phyloP scores from a whole-genome alignment of 2,888 invertebrate species.

The Adelphocoris suturalis region DNA sequence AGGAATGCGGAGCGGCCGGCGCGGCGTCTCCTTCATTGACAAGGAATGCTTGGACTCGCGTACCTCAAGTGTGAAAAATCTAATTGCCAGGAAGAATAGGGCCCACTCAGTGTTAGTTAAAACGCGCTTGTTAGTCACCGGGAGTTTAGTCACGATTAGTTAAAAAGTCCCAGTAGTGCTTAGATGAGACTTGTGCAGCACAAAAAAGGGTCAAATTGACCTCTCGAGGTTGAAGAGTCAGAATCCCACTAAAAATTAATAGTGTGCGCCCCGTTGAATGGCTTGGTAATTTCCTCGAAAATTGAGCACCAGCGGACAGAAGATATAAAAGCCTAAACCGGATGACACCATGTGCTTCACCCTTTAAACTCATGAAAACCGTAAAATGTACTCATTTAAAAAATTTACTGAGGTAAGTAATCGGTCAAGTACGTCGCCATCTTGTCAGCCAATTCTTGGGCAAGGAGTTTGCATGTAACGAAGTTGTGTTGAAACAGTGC shows the following conservation, averaged over 20 bases:
- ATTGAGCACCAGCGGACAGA: no score
- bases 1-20: constrained; percentile 66
- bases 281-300: no score
- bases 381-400: no score
- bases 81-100: constrained; percentile 36
- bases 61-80: constrained; percentile 22
- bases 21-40: constrained; percentile 64
- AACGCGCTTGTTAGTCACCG: not conserved
- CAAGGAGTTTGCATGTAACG: no score
- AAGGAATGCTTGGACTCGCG: constrained; percentile 51
- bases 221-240: not conserved
- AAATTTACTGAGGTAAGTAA: no score
- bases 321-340: no score
- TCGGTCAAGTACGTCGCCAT: no score
- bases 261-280: not conserved
- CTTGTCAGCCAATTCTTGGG: no score
- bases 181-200: not conserved
- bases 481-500: no score
- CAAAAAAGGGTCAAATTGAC: constrained; percentile 29
- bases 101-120: not conserved
- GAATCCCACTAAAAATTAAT: not conserved
- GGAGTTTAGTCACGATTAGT: constrained; percentile 52
- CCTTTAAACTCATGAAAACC: no score
- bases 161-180: not conserved
- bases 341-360: no score